A percentile compares a stretch with the other conserved stretches of the same genome.
phyloP scores from a whole-genome alignment of 2,113 vertebrate species.

The Smithornis capensis region DNA sequence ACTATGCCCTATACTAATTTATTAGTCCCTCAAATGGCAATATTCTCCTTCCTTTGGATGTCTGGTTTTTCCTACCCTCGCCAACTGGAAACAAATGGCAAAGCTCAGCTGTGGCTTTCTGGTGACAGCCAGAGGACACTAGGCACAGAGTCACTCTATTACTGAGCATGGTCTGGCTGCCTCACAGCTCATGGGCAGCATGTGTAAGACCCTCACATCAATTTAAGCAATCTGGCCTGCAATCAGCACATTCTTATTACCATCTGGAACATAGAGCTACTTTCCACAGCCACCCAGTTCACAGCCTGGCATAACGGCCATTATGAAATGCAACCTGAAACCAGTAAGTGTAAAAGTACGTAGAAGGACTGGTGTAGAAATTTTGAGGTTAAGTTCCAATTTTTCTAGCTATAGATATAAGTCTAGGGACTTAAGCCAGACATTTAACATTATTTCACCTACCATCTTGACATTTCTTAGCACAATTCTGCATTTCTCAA shows the following conservation, averaged over 20 bases:
- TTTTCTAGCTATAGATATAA: neutral
- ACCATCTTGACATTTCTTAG: neutral
- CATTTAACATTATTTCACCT: neutral
- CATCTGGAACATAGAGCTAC: neutral
- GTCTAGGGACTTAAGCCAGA: neutral
- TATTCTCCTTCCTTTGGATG: neutral
- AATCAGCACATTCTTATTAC: neutral
- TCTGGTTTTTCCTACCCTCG: neutral
- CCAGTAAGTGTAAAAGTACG: neutral
- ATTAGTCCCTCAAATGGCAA: neutral
- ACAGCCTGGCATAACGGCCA: neutral
- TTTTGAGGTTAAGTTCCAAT: neutral
- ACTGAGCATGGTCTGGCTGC: neutral
- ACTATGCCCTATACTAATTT: neutral
- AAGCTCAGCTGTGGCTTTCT: neutral
- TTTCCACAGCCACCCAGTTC: neutral
- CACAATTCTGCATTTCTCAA: neutral
- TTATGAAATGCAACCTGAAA: neutral
- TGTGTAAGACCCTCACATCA: rapidly evolving
- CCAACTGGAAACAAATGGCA: neutral
- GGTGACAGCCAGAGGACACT: neutral
- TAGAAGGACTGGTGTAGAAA: neutral
- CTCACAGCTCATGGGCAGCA: rapidly evolving
- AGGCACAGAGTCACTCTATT: too few relatives aligned
- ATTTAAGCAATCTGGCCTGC: neutral